Evolutionary conservation across 2,888 invertebrate species (phyloP), one percentile per base, ranked within the genome.

Genomic region (Phyllotreta striolata): DNA sequence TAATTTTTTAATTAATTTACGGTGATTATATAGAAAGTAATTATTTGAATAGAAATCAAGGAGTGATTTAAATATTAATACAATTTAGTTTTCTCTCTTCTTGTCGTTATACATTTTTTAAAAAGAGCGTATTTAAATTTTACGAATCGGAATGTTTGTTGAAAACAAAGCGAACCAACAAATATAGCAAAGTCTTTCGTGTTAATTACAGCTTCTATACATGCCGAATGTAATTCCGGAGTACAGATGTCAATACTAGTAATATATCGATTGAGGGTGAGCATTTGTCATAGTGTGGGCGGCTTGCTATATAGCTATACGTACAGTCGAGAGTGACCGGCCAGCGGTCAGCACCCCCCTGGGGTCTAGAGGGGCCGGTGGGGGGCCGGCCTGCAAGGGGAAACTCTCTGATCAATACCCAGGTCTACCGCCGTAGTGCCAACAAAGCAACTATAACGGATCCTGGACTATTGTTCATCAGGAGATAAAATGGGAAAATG

Each of bases 371-470:
- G 72, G 66, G 65, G 66, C 55, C 55, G 67, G 70, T 69, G 78
- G 78, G 77, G 78, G 77, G 77, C 78, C 77, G 78, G 24, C 24
- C 77, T 70, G 68, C 73, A 72, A 74, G 74, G 75, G 76, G 76
- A 72, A 74, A 68, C 69, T 72, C 77, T 77, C 81, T 82, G 82
- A 82, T 82, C 82, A 81, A 82, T 82, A 82, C 81, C 80, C 81
- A 81, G 81, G 82, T 81, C 81, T 81, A 81, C 81, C 81, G 79
- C 81, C 80, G 80, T 80, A 81, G 80, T 81, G 81, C 81, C 80
- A 81, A 81, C 81, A 81, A 81, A 81, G 81, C 81, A 81, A 81
- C 81, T 81, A 81, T 81, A 81, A 81, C 81, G 81, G 81, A 81
- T 81, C 80, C 81, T 80, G 80, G 80, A 80, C 81, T 80, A 81